Base-by-base conservation (phyloP, 1,140 invertebrate genomes). In the Tetramorium parvispinum region DNA sequence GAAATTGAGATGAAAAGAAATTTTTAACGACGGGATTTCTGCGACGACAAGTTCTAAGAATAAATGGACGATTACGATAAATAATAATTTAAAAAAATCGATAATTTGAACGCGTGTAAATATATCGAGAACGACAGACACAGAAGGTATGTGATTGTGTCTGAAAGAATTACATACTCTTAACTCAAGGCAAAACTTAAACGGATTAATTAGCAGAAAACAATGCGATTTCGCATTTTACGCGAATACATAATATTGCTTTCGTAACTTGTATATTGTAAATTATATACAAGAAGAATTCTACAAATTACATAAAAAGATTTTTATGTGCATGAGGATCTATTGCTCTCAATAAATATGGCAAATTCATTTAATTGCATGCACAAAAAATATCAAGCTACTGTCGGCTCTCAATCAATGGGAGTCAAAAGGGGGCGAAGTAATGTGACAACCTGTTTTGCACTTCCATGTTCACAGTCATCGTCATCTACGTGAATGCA, bases 401-500 rank as follows among this genome's bases (percentile, higher is more conserved):
- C 55, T 91, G 61, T 85, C 76, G 87, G 86, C 87, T 92, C 87
- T 91, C 87, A 85, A 65, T 86, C 85, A 88, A 78, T 82, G 90
- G 87, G 88, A 91, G 85, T 81, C 55, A 66, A 46, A 85, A 78
- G 59, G 79, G 63, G 83, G 90, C 88, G 81, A 93, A 91, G 87
- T 91, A 92, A 93, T 94, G 91, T 94, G 89, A 94, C 91, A 93
- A 85, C 89, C 91, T 91, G 88, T 94, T 93, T 94, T 94, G 92
- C 94, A 91, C 93, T 94, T 94, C 92, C 92, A 94, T 94, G 94
- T 94, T 94, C 94, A 94, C 94, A 94, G 94, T 94, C 93, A 94
- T 93, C 94, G 94, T 94, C 94, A 94, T 94, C 94, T 94, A 91
- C 94, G 94, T 93, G 94, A 94, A 94, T 94, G 94, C 93, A 94